Evolutionary conservation across 1,140 invertebrate species (phyloP), one percentile per base, ranked within the genome.

Genomic region (Armadillidium nasatum): DNA sequence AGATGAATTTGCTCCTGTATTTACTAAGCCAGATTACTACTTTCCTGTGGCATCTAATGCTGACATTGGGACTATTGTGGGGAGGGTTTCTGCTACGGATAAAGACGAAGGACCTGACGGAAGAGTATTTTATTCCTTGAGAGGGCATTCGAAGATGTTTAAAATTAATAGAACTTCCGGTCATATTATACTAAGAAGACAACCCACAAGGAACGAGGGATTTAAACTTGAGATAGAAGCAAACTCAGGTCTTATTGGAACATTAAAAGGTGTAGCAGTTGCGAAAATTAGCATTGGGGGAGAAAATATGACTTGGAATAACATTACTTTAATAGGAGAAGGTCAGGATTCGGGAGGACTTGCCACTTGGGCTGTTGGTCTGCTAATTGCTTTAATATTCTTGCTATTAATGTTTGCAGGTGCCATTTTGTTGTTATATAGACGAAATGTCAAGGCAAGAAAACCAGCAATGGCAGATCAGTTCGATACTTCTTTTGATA

Each of bases 1-100:
- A 78, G 96, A 98, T 84, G 96, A 98, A 85, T 97, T 93, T 85
- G 90, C 91, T 83, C 96, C 96, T 0, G 92, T 93, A 80, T 97
- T 98, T 83, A 91, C 90, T 0, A 91, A 95, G 83, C 88, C 90
- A 73, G 91, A 91, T 0, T 99, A 98, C 84, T 89, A 90, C 77
- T 97, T 97, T 84, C 85, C 88, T 7, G 87, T 95, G 23, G 89
- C 89, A 4, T 89, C 90, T 11, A 89, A 90, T 33, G 88, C 89
- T 10, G 88, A 91, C 0, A 85, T 89, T 60, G 95, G 94, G 1
- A 91, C 91, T 82, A 86, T 93, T 2, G 90, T 97, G 6, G 95
- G 96, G 0, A 90, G 91, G 82, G 93, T 97, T 4, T 89, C 89
- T 13, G 96, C 96, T 4, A 93, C 90, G 0, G 96, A 98, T 84